Evolutionary conservation across 1,140 invertebrate species (phyloP), one percentile per base, ranked within the genome.

Genomic region (Monomorium pharaonis): DNA sequence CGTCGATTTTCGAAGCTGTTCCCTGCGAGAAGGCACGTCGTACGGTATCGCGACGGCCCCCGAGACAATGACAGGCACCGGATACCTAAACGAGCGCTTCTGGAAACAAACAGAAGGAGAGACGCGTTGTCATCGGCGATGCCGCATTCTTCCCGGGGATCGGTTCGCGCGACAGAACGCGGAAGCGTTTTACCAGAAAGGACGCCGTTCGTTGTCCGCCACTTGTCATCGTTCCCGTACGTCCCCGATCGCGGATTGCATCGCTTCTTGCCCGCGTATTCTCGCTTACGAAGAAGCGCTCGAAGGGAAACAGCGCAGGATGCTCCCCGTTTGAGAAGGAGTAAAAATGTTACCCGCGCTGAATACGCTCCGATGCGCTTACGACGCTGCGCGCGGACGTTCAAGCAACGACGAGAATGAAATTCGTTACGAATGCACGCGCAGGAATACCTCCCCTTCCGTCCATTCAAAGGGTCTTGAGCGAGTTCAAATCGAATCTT

Each of bases 101-200:
- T 84, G 84, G 49, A 85, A 62, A 60, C 47, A 67, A 30, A 77
- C 24, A 30, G 27, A 37, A 37, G 56, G 74, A 84, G 86, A 81
- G 74, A 60, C 37, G 77, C 77, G 49, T 58, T 54, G 83, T 86
- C 88, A 85, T 88, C 86, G 67, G 74, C 54, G 87, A 85, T 76
- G 75, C 77, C 65, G 87, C 89, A 86, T 89, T 87, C 78, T 88
- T 88, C 80, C 44, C 58, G 84, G 78, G 80, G 85, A 88, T 86
- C 78, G 88, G 88, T 92, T 86, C 88, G 86, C 90, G 90, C 92
- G 93, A 92, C 86, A 91, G 92, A 93, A 93, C 89, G 93, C 90
- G 92, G 91, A 93, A 93, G 91, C 87, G 78, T 78, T 62, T 44
- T 47, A 51, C 65, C 42, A 51, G 58, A 87, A 81, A 63, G 37